These are phyloP conservation scores for Oreohelix idahoensis DNA, from an alignment of 1,140 invertebrate genomes.

Conservation along the genomic window DNA sequence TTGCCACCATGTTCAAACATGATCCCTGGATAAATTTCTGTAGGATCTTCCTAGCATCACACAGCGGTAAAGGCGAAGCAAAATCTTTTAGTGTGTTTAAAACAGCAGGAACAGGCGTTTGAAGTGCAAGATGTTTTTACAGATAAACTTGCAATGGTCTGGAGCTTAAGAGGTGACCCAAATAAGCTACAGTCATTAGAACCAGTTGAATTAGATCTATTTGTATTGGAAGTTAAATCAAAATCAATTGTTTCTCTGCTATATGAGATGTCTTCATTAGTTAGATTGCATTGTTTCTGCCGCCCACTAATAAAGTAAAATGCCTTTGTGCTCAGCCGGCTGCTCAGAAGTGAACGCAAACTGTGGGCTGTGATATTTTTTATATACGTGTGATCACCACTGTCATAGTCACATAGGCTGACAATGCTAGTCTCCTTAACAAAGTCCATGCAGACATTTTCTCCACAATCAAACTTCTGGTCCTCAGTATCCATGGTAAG, in stretches of 20 bases:
- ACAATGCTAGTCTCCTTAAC: background rate
- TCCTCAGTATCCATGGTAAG: too few species aligned
- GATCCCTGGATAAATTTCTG: background rate
- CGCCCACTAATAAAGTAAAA: background rate
- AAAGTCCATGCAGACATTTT: background rate
- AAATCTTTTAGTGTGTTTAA: background rate
- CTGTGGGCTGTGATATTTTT: background rate
- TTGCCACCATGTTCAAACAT: background rate
- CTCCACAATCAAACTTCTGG: background rate
- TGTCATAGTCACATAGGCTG: background rate
- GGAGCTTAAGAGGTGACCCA: conserved; percentile 17
- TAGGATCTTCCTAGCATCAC: background rate
- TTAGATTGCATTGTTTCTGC: background rate
- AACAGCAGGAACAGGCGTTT: background rate
- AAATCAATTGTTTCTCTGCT: background rate
- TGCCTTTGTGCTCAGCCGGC: background rate
- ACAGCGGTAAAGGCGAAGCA: background rate
- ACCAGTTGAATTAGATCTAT: background rate
- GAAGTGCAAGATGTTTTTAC: background rate
- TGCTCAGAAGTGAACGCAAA: background rate
- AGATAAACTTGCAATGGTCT: conserved; percentile 25
- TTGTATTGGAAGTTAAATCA: background rate
- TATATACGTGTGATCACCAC: background rate
- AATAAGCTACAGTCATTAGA: background rate
- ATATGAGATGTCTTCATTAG: background rate